Evolutionary conservation across 2,113 vertebrate species (phyloP), one percentile per base, ranked within the genome.

Genomic region (Psophia crepitans): DNA sequence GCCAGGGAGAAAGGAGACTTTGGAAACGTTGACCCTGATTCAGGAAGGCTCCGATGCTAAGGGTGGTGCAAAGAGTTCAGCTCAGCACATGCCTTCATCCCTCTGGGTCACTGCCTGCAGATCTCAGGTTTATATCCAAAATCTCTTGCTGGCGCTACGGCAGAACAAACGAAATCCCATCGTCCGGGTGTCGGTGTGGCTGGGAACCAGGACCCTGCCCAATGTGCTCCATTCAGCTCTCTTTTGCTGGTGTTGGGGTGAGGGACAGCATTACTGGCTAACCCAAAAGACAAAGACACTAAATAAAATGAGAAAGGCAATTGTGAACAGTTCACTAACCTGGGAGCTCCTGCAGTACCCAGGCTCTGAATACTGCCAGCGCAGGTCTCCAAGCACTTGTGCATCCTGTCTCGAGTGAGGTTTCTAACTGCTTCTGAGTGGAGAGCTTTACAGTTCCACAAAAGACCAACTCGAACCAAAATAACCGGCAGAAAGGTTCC

Each of bases 131-230:
- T 24, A 6, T 5, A 49, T 43, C 24, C 14, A 28, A 68, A 56
- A 39, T 41, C 6, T 66, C 21, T n/a, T 6, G 12, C 32, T 37
- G 20, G 20, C 1, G 1, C 16, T 19, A 28, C 0, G 27, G 69
- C 27, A 58, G 32, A 74, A 35, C 0, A 1, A 66, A 30, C 0
- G 4, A 51, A 84, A 68, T 16, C 41, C 35, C 4, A 0, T 56
- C 37, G 2, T 22, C n/a, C 32, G 41, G 16, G 44, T 17, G 44
- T 6, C n/a, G 3, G 19, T 0, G 23, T 5, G 35, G 46, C 65
- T 66, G 66, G 35, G n/a, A 60, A 51, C 8, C 35, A 23, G 41
- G 64, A 20, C 24, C 14, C 41, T 43, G 53, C 26, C 19, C 46
- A 13, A 2, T 4, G 6, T 3, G 0, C 58, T 37, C 51, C 32